Percentiles rank a stretch among this genome's conserved stretches.
phyloP scores from a whole-genome alignment of 2,797 vertebrate species.

The Lophius americanus region DNA sequence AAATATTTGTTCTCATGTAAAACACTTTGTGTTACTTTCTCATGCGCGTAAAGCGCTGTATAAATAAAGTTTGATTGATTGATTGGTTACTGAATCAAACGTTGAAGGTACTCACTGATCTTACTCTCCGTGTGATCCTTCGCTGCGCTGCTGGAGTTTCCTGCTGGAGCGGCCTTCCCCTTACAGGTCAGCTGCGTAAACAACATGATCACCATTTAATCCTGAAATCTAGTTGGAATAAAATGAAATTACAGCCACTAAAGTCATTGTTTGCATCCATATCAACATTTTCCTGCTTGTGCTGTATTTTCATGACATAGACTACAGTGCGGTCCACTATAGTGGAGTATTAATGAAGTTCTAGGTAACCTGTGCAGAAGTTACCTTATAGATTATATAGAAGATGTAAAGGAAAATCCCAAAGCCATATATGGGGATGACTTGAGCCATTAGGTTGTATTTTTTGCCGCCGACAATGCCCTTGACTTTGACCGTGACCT shows the following conservation, averaged over 20 bases:
- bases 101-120: conserved; percentile 79
- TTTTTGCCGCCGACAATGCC: conserved; percentile 75
- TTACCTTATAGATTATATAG: conserved; percentile 95
- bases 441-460: conserved; percentile 89
- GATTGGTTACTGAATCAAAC: too few relatives aligned
- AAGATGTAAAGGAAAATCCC: conserved; percentile 95
- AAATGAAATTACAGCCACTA: background rate
- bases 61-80: too few relatives aligned
- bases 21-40: too few relatives aligned
- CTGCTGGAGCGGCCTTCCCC: conserved; percentile 75
- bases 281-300: background rate
- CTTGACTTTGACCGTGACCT: conserved; percentile 86
- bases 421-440: conserved; percentile 95
- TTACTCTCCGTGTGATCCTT: conserved; percentile 73
- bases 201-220: conserved; percentile 16
- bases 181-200: conserved; percentile 86
- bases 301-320: background rate
- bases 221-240: background rate
- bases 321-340: background rate
- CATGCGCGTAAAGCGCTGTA: too few relatives aligned
- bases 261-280: conserved; percentile 1
- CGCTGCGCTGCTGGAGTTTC: conserved; percentile 51
- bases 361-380: background rate
- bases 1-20: too few relatives aligned
- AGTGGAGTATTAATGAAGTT: background rate